phyloP scores from a whole-genome alignment of 2,888 invertebrate species.

The Lepidochrysops patricia region DNA sequence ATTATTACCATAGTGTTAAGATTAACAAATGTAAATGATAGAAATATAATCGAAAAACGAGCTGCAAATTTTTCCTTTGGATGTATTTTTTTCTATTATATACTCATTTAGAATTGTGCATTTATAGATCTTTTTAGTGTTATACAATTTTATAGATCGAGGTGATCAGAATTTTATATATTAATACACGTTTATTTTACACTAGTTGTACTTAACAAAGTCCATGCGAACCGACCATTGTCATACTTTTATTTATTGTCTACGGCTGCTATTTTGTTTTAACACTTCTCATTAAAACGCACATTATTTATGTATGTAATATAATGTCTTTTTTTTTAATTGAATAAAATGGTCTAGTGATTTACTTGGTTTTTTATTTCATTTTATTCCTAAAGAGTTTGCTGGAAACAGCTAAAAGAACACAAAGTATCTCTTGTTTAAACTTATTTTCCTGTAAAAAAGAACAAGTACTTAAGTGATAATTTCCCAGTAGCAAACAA shows the following conservation, averaged over 20 bases:
- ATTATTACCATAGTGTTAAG: slow-evolving; percentile 69
- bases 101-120: slow-evolving; percentile 69
- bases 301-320: slow-evolving; percentile 70
- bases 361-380: slow-evolving; percentile 28
- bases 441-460: no score
- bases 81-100: slow-evolving; percentile 69
- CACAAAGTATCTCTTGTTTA: no score
- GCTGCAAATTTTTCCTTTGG: slow-evolving; percentile 61
- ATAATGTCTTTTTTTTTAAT: slow-evolving; percentile 62
- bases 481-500: no score
- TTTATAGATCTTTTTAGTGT: slow-evolving; percentile 71
- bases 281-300: slow-evolving; percentile 57
- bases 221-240: slow-evolving; percentile 50
- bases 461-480: no score
- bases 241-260: slow-evolving; percentile 43
- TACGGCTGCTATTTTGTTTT: slow-evolving; percentile 40
- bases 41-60: slow-evolving; percentile 63
- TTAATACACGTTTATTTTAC: slow-evolving; percentile 34
- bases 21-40: slow-evolving; percentile 68
- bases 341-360: slow-evolving; percentile 68
- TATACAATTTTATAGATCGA: slow-evolving; percentile 58
- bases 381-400: not conserved
- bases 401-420: not conserved
- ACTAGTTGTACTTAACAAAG: slow-evolving; percentile 61
- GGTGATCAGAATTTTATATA: slow-evolving; percentile 32